phyloP scores from a whole-genome alignment of 2,797 vertebrate species.

The Catamblyrhynchus diadema region DNA sequence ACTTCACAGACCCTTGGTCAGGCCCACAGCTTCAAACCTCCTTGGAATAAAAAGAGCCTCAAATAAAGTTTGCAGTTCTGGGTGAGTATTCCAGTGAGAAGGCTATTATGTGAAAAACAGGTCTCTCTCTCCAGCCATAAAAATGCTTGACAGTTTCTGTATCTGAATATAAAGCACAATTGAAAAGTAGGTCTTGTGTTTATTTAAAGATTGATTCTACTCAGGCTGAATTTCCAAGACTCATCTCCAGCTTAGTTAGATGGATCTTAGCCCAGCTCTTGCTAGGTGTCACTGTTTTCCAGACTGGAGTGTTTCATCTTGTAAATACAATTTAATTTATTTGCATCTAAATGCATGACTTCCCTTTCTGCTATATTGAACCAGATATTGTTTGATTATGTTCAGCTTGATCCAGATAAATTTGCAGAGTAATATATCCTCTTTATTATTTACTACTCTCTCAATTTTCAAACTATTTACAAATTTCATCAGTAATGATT shows the following conservation, averaged over 20 bases:
- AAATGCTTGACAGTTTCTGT: background rate
- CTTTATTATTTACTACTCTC: background rate
- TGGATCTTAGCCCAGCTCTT: background rate
- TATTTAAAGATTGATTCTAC: background rate
- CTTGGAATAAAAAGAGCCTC: background rate
- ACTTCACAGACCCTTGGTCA: background rate
- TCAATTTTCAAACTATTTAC: background rate
- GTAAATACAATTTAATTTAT: background rate
- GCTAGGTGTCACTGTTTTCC: background rate
- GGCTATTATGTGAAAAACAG: rapidly evolving
- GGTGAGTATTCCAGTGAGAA: background rate
- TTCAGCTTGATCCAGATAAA: background rate
- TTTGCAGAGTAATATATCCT: background rate
- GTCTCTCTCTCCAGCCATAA: background rate
- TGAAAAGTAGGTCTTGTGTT: background rate
- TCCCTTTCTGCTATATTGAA: background rate
- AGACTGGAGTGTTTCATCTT: background rate
- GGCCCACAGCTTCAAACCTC: rapidly evolving
- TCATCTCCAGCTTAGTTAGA: background rate
- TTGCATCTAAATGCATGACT: background rate
- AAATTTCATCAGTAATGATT: background rate
- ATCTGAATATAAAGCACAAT: background rate
- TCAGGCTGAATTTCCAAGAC: background rate
- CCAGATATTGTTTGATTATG: background rate
- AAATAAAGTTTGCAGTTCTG: background rate